Evolutionary conservation across 2,888 invertebrate genomes (phyloP), one percentile per base, ranked within the genome.

Genomic region (Aleiodes leptofemur): DNA sequence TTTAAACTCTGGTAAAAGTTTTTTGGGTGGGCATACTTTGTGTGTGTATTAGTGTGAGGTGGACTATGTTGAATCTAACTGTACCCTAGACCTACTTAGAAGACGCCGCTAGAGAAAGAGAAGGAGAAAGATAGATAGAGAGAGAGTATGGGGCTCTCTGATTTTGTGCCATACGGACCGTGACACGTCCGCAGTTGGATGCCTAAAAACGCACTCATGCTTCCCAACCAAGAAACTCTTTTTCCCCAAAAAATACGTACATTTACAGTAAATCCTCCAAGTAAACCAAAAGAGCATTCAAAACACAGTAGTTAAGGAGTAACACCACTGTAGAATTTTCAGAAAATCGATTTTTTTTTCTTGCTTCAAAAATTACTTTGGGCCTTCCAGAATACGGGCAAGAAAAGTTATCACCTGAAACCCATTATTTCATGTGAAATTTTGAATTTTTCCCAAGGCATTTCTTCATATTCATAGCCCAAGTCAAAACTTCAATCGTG

Each of bases 51-150:
- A 31, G 51, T 69, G 53, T 38, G 51, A 16, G 68, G 11, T 43
- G 73, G 82, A 86, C 85, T 85, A 23, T 23, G 87, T 87, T 87
- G 86, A 83, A 83, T 83, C 84, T 88, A 88, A 88, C 88, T 88
- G 88, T 88, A 88, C 88, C 86, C 85, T 84, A 85, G 88, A 83
- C 88, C 88, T 88, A 87, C 87, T 88, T 88, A 82, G 78, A 73
- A 78, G 50, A 69, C 55, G 50, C 73, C 68, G 51, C 23, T 23
- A 51, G 51, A 51, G 68, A 16, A 53, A 8, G 53, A n/a, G n/a
- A n/a, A n/a, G n/a, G n/a, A n/a, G n/a, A n/a, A n/a, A n/a, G n/a
- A n/a, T n/a, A n/a, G n/a, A n/a, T n/a, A 51, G 68, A 16, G 16
- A 8, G 53, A 53, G 16, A 14, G 53, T 34, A 4, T 6, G 53